Evolutionary conservation across 2,888 invertebrate species (phyloP).

Genomic region (Parnassius glacialis): DNA sequence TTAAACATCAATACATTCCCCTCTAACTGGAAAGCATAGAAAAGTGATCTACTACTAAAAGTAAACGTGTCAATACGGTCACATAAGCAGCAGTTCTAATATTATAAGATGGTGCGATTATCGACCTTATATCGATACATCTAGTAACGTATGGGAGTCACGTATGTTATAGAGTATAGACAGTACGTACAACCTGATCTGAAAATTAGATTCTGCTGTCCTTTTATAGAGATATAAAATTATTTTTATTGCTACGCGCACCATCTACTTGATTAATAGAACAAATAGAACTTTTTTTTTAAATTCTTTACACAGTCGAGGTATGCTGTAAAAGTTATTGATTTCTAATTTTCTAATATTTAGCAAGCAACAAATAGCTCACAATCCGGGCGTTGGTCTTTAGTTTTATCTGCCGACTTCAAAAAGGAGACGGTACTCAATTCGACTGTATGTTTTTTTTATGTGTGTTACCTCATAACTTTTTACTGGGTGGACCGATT

Average conservation of each 20-base stretch:
- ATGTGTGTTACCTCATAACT: too few relatives aligned
- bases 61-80: conserved; percentile 1
- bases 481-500: too few relatives aligned
- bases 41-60: conserved; percentile 41
- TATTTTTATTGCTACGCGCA: not conserved
- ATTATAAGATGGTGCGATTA: not conserved
- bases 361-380: not conserved
- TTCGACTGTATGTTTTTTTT: too few relatives aligned
- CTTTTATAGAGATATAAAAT: conserved; percentile 13
- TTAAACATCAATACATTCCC: conserved; percentile 41
- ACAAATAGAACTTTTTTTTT: not conserved
- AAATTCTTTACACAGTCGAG: not conserved
- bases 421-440: too few relatives aligned
- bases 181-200: conserved; percentile 4
- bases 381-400: too few relatives aligned
- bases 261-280: not conserved
- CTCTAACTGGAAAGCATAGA: conserved; percentile 50
- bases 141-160: not conserved
- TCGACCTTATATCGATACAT: not conserved
- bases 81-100: not conserved
- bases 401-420: too few relatives aligned
- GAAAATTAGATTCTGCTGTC: conserved; percentile 14
- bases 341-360: not conserved
- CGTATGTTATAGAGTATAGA: too few relatives aligned
- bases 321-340: not conserved